Base-by-base conservation (phyloP, 2,113 vertebrate genomes). In the Ondatra zibethicus region DNA sequence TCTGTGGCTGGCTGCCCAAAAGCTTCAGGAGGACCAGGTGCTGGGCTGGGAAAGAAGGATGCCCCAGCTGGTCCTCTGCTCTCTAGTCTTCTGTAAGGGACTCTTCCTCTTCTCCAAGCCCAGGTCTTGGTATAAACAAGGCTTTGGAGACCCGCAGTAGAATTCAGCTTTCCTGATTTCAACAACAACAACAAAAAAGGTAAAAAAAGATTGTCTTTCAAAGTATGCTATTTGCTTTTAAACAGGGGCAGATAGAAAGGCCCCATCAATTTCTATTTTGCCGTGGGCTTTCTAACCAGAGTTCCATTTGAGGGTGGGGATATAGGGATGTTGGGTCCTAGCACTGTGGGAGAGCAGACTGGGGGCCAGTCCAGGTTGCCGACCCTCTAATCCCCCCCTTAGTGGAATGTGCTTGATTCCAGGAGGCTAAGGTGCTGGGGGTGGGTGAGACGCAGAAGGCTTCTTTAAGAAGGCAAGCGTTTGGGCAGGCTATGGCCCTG, bases 401-500 rank as follows among this genome's bases (percentile, higher is more conserved):
- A 52, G 5, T 96, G 96, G 98, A 97, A 97, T 3, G 1, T 73
- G 68, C 93, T 93, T 80, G 16, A 80, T 72, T 96, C 86, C 27
- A 47, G 68, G 89, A 95, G 78, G 88, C 96, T 95, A 95, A 89
- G 23, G 31, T 97, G 94, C 87, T 68, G 81, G 91, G 92, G 88
- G 77, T 84, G 39, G 95, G 31, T 77, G 92, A 89, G 92, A 72
- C 68, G 29, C 78, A 90, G 89, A 96, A 89, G 96, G 80, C 95
- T 58, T 75, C 94, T 98, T 97, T 95, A 96, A 96, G 96, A 96
- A 96, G 36, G 52, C 88, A 90, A 84, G 52, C 23, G 58, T 94
- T 96, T 92, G 55, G 93, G 85, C 95, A 98, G 97, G 95, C 66
- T 86, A 70, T 78, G 96, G 91, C 93, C 97, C 96, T 91, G 95